Evolutionary conservation across 2,113 vertebrate genomes (phyloP).

Genomic region (Centropus unirufus): DNA sequence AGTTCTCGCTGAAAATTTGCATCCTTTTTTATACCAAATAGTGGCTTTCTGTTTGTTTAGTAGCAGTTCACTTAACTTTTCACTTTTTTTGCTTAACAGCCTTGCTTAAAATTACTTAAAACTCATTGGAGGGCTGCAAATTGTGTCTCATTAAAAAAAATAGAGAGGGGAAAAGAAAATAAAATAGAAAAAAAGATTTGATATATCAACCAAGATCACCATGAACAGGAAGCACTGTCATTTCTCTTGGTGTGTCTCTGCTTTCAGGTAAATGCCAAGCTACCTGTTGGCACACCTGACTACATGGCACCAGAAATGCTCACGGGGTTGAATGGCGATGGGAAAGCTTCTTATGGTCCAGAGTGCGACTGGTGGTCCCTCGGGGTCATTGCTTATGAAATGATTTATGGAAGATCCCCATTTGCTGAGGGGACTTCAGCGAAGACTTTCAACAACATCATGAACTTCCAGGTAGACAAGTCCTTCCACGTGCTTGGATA

Average conservation of each 20-base stretch:
- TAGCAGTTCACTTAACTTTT: not conserved
- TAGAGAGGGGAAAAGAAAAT: too few relatives aligned
- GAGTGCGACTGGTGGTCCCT: constrained; percentile 98
- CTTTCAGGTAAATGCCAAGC: constrained; percentile 77
- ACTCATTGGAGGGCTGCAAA: not conserved
- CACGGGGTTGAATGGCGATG: constrained; percentile 78
- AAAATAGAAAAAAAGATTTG: not conserved
- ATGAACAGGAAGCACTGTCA: not conserved
- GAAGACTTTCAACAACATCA: constrained; percentile 92
- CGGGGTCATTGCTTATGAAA: constrained; percentile 93
- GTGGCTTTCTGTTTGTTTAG: not conserved
- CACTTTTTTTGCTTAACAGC: not conserved
- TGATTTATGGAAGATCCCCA: constrained; percentile 89
- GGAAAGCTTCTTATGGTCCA: constrained; percentile 76
- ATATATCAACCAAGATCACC: not conserved
- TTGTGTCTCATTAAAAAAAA: not conserved
- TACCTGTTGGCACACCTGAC: constrained; percentile 89
- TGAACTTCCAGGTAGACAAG: constrained; percentile 89
- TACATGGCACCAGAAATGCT: constrained; percentile 94
- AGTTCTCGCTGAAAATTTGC: not conserved
- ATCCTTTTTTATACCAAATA: not conserved
- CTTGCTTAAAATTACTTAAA: not conserved
- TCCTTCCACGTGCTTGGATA: not conserved
- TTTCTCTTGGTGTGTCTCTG: not conserved
- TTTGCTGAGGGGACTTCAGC: constrained; percentile 88